phyloP scores from a whole-genome alignment of 2,113 vertebrate genomes.

The Eonycteris spelaea region DNA sequence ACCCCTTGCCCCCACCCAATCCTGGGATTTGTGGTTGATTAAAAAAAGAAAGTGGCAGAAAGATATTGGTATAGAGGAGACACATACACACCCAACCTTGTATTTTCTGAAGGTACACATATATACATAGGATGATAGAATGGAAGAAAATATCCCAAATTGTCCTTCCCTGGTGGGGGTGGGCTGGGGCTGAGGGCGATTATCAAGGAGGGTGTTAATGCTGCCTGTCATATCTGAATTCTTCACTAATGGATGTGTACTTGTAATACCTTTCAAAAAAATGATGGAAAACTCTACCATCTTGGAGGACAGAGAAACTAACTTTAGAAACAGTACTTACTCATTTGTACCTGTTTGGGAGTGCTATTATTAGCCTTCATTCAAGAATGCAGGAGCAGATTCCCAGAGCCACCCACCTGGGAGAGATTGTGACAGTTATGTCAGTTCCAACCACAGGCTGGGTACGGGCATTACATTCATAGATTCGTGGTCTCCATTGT shows the following conservation, averaged over 20 bases:
- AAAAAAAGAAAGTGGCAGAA: neutral
- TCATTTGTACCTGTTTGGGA: neutral
- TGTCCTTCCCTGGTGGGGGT: neutral
- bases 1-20: no score
- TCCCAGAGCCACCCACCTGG: neutral
- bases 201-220: no score
- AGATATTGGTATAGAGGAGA: neutral
- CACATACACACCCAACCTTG: neutral
- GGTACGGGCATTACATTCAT: accelerated
- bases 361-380: neutral
- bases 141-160: neutral
- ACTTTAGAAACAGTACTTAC: neutral
- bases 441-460: neutral
- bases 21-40: neutral
- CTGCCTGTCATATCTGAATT: neutral
- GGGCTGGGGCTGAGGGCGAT: no score
- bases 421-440: no score
- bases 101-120: neutral
- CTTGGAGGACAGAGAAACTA: neutral
- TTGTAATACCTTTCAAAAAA: neutral
- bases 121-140: accelerated
- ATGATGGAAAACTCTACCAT: neutral
- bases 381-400: neutral
- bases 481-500: accelerated
- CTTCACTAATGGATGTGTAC: neutral